A percentile compares a stretch with the other conserved stretches of the same genome.
Conservation (phyloP, 2,888 invertebrate genomes). For the Xanthorhoe designata region DNA sequence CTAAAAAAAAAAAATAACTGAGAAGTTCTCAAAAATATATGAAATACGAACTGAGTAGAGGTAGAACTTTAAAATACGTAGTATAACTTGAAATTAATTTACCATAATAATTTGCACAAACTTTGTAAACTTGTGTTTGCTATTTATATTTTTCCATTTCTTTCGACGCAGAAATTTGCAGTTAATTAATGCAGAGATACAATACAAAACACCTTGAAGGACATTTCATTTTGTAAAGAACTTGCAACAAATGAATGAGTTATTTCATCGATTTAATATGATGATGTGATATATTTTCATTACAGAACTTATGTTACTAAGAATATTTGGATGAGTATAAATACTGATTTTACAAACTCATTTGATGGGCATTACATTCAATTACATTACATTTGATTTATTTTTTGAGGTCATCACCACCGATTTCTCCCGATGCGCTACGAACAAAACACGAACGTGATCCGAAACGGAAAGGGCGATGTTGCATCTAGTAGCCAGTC, state of each 20-base stretch:
- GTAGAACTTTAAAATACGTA: too few relatives aligned
- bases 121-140: background rate
- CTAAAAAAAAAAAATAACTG: too few relatives aligned
- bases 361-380: background rate
- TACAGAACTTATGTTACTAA: too few relatives aligned
- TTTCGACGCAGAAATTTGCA: background rate
- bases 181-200: too few relatives aligned
- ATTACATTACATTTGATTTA: background rate
- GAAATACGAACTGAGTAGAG: too few relatives aligned
- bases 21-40: too few relatives aligned
- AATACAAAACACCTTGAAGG: too few relatives aligned
- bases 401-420: conserved; percentile 18
- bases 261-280: too few relatives aligned
- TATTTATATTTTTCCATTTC: background rate
- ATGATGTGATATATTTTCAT: too few relatives aligned
- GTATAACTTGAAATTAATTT: background rate
- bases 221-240: too few relatives aligned
- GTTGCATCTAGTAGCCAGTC: conserved; percentile 67
- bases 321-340: too few relatives aligned
- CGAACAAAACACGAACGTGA: conserved; percentile 72
- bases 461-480: conserved; percentile 70
- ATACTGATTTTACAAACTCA: background rate
- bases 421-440: conserved; percentile 58
- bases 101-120: background rate
- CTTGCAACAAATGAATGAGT: too few relatives aligned